A percentile compares a stretch with the other conserved stretches of the same genome.
phyloP scores from a whole-genome alignment of 2,888 invertebrate genomes.

The Euplexia lucipara region DNA sequence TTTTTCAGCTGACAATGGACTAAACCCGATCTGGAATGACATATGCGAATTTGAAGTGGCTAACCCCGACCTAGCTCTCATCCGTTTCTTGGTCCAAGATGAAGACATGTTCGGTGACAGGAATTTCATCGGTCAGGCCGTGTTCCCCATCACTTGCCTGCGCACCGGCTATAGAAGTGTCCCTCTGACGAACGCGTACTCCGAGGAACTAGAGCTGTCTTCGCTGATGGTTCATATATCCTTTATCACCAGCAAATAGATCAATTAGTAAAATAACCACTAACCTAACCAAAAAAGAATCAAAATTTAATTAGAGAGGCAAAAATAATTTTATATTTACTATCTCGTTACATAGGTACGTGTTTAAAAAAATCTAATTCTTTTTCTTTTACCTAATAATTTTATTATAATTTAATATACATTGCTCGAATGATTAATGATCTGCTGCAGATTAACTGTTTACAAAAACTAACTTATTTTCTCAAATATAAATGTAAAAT shows the following conservation, averaged over 20 bases:
- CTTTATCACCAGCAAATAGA: slow-evolving; percentile 63
- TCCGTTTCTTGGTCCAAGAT: slow-evolving; percentile 97
- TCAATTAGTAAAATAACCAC: slow-evolving; percentile 44
- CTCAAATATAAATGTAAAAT: slow-evolving; percentile 16
- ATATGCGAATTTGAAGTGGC: slow-evolving; percentile 95
- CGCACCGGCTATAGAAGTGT: slow-evolving; percentile 97
- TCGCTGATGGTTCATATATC: slow-evolving; percentile 95
- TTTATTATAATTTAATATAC: slow-evolving; percentile 6
- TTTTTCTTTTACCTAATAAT: neutral
- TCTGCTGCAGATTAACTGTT: slow-evolving; percentile 22
- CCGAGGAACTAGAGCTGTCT: slow-evolving; percentile 98
- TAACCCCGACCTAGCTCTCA: slow-evolving; percentile 95
- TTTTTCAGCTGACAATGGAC: slow-evolving; percentile 96
- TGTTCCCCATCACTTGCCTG: slow-evolving; percentile 96
- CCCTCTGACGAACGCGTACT: slow-evolving; percentile 96
- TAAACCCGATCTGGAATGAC: slow-evolving; percentile 98
- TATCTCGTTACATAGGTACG: neutral
- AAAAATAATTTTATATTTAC: slow-evolving; percentile 17
- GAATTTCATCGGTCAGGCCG: slow-evolving; percentile 99
- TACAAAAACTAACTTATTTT: neutral
- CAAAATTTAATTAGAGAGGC: slow-evolving; percentile 21
- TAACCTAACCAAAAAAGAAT: slow-evolving; percentile 57
- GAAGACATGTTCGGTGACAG: slow-evolving; percentile 99
- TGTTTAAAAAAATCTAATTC: neutral
- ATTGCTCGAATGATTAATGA: slow-evolving; percentile 39